Conservation (phyloP, 2,888 invertebrate species). For the Papilio demoleus region DNA sequence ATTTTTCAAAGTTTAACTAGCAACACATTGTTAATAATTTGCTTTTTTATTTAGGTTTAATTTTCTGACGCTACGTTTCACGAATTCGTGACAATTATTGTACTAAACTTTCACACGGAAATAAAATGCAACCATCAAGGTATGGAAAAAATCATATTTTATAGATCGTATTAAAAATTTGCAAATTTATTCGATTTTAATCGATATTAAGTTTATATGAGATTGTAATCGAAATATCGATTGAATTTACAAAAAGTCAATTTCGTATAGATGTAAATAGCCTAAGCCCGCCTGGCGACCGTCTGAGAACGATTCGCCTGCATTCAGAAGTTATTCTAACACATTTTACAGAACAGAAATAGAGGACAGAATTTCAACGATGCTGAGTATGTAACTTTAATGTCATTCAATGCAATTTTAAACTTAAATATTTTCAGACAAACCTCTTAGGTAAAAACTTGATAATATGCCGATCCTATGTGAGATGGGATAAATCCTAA, state of each 20-base stretch:
- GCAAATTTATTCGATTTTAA: too few species aligned
- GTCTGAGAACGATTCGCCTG: conserved; percentile 29
- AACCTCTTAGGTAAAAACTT: too few species aligned
- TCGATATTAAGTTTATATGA: background rate
- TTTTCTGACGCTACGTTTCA: too few species aligned
- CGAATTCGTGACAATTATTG: too few species aligned
- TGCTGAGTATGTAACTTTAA: conserved; percentile 4
- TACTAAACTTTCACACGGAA: background rate
- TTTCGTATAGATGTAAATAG: conserved; percentile 31
- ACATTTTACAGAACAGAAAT: conserved; percentile 33
- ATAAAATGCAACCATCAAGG: too few species aligned
- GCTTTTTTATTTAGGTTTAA: too few species aligned
- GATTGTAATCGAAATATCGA: background rate
- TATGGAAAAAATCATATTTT: too few species aligned
- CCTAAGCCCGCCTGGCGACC: conserved; percentile 12
- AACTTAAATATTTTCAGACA: conserved; percentile 1
- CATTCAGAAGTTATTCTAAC: conserved; percentile 29
- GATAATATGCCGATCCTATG: too few species aligned
- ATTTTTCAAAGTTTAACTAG: too few species aligned
- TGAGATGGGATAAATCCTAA: too few species aligned
- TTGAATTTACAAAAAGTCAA: conserved; percentile 18
- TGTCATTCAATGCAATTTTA: background rate
- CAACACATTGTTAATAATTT: too few species aligned
- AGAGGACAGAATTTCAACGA: conserved; percentile 20
- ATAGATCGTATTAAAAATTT: too few species aligned